Conservation (phyloP, 2,113 vertebrate genomes). For the Poeciliopsis turrubarensis region DNA sequence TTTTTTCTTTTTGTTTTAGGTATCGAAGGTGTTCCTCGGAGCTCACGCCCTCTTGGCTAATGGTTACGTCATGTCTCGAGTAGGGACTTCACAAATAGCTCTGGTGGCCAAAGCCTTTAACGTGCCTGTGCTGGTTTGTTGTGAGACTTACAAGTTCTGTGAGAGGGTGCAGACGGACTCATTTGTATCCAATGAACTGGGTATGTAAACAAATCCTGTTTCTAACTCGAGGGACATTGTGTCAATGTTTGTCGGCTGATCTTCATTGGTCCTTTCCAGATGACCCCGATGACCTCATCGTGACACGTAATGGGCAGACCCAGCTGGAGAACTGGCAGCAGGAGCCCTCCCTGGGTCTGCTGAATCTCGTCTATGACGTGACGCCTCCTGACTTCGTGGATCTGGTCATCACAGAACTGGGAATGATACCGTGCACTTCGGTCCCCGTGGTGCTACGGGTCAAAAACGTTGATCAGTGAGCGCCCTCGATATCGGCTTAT, state of each 20-base stretch:
- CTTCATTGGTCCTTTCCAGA: conserved; percentile 73
- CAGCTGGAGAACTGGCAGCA: conserved; percentile 88
- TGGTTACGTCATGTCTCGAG: conserved; percentile 96
- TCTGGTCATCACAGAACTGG: conserved; percentile 96
- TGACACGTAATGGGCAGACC: conserved; percentile 85
- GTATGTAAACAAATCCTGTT: conserved; percentile 69
- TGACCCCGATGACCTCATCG: conserved; percentile 93
- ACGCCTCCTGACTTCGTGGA: conserved; percentile 96
- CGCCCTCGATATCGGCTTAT: conserved; percentile 9
- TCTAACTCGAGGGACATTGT: not conserved
- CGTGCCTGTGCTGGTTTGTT: conserved; percentile 96
- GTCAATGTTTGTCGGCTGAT: not conserved
- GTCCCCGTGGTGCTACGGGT: conserved; percentile 96
- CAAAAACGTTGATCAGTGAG: conserved; percentile 92
- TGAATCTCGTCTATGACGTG: conserved; percentile 97
- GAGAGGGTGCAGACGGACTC: conserved; percentile 97
- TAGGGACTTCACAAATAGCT: conserved; percentile 95
- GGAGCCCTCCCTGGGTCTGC: conserved; percentile 83
- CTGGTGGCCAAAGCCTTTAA: conserved; percentile 95
- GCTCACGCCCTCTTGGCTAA: conserved; percentile 96
- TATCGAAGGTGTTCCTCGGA: conserved; percentile 95
- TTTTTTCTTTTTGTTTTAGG: conserved; percentile 74
- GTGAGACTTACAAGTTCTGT: conserved; percentile 99
- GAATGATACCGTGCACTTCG: conserved; percentile 98
- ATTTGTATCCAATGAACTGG: conserved; percentile 98